Evolutionary conservation across 2,888 invertebrate genomes (phyloP), one percentile per base, ranked within the genome.

Genomic region (Dynastes hyllus): DNA sequence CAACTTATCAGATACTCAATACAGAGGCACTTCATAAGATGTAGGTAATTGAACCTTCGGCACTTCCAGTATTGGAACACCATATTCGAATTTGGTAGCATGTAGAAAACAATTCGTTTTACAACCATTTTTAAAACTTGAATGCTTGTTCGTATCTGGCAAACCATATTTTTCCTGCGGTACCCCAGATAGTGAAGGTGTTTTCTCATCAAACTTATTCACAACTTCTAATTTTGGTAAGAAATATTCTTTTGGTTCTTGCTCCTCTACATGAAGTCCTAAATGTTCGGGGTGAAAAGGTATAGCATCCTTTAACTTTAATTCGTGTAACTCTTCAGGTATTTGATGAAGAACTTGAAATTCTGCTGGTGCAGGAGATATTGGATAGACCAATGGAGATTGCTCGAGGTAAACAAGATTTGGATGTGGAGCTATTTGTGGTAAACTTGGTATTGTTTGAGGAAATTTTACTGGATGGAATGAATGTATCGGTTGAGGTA

Each of bases 1-100:
- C 45, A 45, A 45, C 45, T 9, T 1, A 45, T 11, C 11, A 45
- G 2, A 8, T 2, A 45, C 45, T 77, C 16, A 76, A 27, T 77
- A 63, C 13, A 78, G 5, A 51, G 71, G 50, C 8, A 78, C 78
- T 11, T 71, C 71, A 37, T 78, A 78, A 0, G 78, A 78, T 8
- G 32, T 45, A 11, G 55, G 67, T 13, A 40, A 37, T 13, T 63
- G 4, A 4, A 29, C 16, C 6, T 77, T 71, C 8, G 70, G 16
- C 22, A 53, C 63, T 16, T 71, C 50, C 27, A 63, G 29, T n/a
- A 78, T 45, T 27, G 78, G 63, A 11, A 71, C 65, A 11, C 78
- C 71, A 63, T 58, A 78, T 50, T 71, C 63, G 22, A 8, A 63
- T 71, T 29, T 65, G 11, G 51, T 63, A 2, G 5, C 22, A 50